Percentiles rank a stretch among this genome's conserved stretches.
Conservation (phyloP, 2,888 invertebrate genomes). For the Alentia gelatinosa region DNA sequence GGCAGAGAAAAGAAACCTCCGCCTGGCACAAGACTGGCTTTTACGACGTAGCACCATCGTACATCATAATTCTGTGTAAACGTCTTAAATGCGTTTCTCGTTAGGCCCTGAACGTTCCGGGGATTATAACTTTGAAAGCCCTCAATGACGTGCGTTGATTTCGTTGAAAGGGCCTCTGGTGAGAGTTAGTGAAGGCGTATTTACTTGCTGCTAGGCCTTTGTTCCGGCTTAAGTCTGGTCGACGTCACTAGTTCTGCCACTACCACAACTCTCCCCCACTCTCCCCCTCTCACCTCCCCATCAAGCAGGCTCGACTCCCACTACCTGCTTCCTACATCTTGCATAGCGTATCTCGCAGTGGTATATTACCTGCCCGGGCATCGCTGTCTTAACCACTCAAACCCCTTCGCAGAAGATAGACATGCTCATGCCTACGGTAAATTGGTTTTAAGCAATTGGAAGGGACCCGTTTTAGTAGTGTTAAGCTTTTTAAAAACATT, state of each 20-base stretch:
- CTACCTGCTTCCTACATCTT: no score
- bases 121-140: conserved; percentile 21
- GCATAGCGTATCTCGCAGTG: no score
- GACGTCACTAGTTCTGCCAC: not conserved
- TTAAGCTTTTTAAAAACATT: no score
- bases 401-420: no score
- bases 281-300: not conserved
- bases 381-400: no score
- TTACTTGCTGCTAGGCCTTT: conserved; percentile 25
- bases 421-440: no score
- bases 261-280: not conserved
- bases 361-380: no score
- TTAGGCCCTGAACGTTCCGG: not conserved
- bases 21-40: not conserved
- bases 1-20: not conserved
- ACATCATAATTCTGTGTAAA: not conserved
- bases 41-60: not conserved
- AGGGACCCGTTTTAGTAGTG: no score
- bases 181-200: not conserved
- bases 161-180: not conserved
- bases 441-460: no score
- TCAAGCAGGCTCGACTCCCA: not conserved
- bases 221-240: not conserved
- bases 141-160: not conserved
- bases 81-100: not conserved